These are phyloP conservation scores for Corydoras sp. DNA, from an alignment of 2,113 vertebrate species.

Conservation along the genomic window DNA sequence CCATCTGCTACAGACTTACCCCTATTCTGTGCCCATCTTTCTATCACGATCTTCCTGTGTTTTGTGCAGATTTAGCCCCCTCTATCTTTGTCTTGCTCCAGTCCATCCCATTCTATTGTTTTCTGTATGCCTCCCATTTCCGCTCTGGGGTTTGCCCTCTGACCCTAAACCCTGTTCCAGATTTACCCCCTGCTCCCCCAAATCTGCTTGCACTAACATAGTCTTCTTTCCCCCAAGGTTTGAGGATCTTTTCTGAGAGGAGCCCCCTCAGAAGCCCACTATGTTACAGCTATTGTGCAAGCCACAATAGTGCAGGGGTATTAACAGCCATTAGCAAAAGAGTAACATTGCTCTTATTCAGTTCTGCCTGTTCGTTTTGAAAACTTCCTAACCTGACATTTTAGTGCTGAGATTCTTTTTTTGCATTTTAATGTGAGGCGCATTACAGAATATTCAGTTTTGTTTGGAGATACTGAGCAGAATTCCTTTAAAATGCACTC, in stretches of 20 bases:
- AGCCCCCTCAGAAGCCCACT: conserved; percentile 61
- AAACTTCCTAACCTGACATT: conserved; percentile 17
- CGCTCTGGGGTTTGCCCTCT: conserved; percentile 46
- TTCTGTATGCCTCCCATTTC: conserved; percentile 49
- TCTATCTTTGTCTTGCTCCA: conserved; percentile 57
- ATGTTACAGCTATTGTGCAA: conserved; percentile 62
- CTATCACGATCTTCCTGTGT: conserved; percentile 67
- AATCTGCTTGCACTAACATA: conserved; percentile 65
- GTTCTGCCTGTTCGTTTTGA: conserved; percentile 40
- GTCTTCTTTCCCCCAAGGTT: conserved; percentile 57
- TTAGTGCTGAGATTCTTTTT: conserved; percentile 8
- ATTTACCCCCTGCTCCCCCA: conserved; percentile 47
- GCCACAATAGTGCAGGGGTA: conserved; percentile 59
- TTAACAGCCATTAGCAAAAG: conserved; percentile 62
- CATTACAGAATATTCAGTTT: too few species aligned
- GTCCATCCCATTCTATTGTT: conserved; percentile 64
- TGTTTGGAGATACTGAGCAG: too few species aligned
- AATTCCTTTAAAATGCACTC: too few species aligned
- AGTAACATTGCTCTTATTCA: conserved; percentile 49
- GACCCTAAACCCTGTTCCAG: conserved; percentile 42
- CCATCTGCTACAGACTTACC: conserved; percentile 62
- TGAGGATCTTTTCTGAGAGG: conserved; percentile 53
- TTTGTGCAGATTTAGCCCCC: conserved; percentile 57
- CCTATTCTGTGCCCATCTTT: conserved; percentile 62
- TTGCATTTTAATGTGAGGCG: not conserved